Base-by-base conservation (phyloP, 2,888 invertebrate genomes). In the Dynastes hyllus region DNA sequence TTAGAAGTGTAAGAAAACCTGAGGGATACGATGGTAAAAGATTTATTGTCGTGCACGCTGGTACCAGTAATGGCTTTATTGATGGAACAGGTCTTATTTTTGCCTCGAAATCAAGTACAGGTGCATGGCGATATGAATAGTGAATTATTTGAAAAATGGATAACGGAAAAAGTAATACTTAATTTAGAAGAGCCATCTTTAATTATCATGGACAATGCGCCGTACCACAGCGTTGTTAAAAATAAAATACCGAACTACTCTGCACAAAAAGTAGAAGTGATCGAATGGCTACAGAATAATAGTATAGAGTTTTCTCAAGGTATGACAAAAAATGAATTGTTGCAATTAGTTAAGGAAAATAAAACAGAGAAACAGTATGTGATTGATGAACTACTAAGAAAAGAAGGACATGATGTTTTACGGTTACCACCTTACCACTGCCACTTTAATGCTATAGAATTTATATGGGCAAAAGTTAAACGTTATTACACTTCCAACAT, bases 401-500 rank as follows among this genome's bases (percentile, higher is more conserved):
- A 58, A 27, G 2, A 58, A 16, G 58, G 58, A 22, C 58, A 58
- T 22, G 8, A 58, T 9, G 58, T 58, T n/a, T 27, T 16, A 58
- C 58, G 58, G 13, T 51, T 51, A 2, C 51, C 51, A 9, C 51
- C 51, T 51, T 51, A 51, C 51, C 51, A 51, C 9, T 51, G 51
- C 13, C 51, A 51, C 4, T 58, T 27, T 22, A 58, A 16, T 58
- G 58, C 58, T 2, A 58, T 58, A 16, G 58, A 58, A 2, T n/a
- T 58, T n/a, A 58, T 58, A 16, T 58, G 58, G 27, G 58, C 58
- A n/a, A 58, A 58, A 58, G 58, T 22, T 8, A 58, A 58, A 27
- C 13, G 8, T 16, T 58, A 58, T 58, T 58, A 58, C 16, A 27
- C 13, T 27, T 8, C 13, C 8, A 6, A 58, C 58, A 58, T 58